Evolutionary conservation across 35 echinoderm and acorn worm species (phyloP).

Genomic region (Diadema setosum): DNA sequence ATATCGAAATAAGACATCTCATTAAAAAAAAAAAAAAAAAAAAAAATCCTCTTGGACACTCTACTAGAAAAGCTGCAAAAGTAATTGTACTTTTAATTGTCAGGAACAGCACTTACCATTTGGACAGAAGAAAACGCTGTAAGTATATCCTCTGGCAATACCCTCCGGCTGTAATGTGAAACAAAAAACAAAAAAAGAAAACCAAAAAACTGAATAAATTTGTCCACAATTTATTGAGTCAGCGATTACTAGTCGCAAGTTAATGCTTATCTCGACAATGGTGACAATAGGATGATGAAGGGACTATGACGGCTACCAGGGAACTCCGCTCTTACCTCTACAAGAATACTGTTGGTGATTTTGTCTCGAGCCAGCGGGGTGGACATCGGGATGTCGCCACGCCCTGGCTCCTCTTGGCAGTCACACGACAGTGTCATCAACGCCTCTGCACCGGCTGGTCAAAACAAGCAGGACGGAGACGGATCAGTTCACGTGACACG

Average conservation of each 20-base stretch:
- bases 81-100: not conserved
- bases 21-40: too few species aligned
- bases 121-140: slow-evolving; percentile 98
- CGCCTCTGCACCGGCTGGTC: slow-evolving; percentile 53
- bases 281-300: too few species aligned
- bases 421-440: slow-evolving; percentile 21
- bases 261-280: too few species aligned
- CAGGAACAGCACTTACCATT: slow-evolving; percentile 66
- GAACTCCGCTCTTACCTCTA: slow-evolving; percentile 74
- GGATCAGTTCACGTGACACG: too few species aligned
- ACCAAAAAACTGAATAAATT: too few species aligned
- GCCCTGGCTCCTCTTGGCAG: slow-evolving; percentile 31
- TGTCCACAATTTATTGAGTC: too few species aligned
- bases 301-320: too few species aligned
- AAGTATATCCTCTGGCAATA: slow-evolving; percentile 82
- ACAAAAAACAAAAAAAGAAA: not conserved
- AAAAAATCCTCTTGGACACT: too few species aligned
- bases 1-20: too few species aligned
- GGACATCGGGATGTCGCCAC: not conserved
- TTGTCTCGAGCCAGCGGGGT: slow-evolving; percentile 49
- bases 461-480: not conserved
- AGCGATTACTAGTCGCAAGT: too few species aligned
- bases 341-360: slow-evolving; percentile 51
- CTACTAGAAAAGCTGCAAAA: not conserved
- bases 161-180: slow-evolving; percentile 82